Conservation (phyloP, 2,888 invertebrate species). For the Rhorus exstirpatorius region DNA sequence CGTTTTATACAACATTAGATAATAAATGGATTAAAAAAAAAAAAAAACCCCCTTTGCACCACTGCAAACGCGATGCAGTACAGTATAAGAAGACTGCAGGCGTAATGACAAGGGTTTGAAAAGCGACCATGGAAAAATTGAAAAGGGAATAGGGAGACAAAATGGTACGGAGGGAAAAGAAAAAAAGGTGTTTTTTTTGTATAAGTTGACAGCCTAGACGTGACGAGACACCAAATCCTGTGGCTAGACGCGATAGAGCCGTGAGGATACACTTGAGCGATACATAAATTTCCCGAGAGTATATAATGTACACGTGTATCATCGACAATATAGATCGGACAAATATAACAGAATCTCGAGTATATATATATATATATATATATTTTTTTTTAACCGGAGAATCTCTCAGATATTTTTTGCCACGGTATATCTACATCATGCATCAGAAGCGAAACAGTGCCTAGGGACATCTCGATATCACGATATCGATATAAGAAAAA, state of each 20-base stretch:
- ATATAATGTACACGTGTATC: slow-evolving; percentile 12
- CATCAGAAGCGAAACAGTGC: not conserved
- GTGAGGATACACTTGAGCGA: slow-evolving; percentile 35
- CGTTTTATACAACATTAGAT: too few relatives aligned
- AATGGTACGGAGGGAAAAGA: not conserved
- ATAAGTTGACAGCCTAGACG: slow-evolving; percentile 35
- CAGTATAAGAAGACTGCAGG: too few relatives aligned
- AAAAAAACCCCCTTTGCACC: too few relatives aligned
- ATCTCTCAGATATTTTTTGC: not conserved
- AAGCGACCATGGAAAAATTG: too few relatives aligned
- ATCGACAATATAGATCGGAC: slow-evolving; percentile 25
- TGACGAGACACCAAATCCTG: slow-evolving; percentile 44
- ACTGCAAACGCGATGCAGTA: too few relatives aligned
- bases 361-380: slow-evolving; percentile 17
- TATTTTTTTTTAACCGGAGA: slow-evolving; percentile 17
- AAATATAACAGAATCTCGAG: slow-evolving; percentile 8
- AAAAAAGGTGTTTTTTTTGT: slow-evolving; percentile 13
- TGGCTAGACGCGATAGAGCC: slow-evolving; percentile 25
- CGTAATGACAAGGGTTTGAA: too few relatives aligned
- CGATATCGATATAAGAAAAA: not conserved
- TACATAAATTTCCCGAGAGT: slow-evolving; percentile 28
- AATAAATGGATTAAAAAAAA: too few relatives aligned
- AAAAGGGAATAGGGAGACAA: too few relatives aligned
- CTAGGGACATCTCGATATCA: not conserved
- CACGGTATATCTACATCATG: not conserved